A percentile compares a stretch with the other conserved stretches of the same genome.
Conservation (phyloP, 2,888 invertebrate genomes). For the Spodoptera littoralis region DNA sequence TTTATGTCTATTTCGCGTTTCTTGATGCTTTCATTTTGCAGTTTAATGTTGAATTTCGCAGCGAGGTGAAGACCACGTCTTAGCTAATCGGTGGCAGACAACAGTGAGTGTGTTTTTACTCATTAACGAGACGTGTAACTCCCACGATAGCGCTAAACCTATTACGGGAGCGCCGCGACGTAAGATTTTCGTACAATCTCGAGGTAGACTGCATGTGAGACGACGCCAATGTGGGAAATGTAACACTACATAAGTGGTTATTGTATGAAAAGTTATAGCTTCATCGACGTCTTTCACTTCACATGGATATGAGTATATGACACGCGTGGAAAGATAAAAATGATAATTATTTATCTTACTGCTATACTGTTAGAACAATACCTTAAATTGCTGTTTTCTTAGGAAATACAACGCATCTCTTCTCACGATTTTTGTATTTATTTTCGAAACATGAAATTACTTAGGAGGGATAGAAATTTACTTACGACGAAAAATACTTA, state of each 20-base stretch:
- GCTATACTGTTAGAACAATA: slow-evolving; percentile 26
- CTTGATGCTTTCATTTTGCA: neutral
- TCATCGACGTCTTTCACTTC: slow-evolving; percentile 39
- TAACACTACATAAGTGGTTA: slow-evolving; percentile 52
- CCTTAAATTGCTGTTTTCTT: slow-evolving; percentile 1
- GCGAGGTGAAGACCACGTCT: neutral
- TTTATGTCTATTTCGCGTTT: neutral
- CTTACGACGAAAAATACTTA: neutral
- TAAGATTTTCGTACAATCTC: slow-evolving; percentile 49
- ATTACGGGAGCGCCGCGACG: slow-evolving; percentile 38
- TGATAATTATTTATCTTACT: slow-evolving; percentile 33
- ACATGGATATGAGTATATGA: slow-evolving; percentile 18
- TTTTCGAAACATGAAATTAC: slow-evolving; percentile 1
- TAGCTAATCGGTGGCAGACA: slow-evolving; percentile 11
- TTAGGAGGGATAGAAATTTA: neutral
- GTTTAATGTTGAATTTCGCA: slow-evolving; percentile 12
- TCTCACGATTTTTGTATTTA: slow-evolving; percentile 3
- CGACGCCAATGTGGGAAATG: slow-evolving; percentile 53
- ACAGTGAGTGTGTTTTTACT: slow-evolving; percentile 18
- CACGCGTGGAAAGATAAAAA: slow-evolving; percentile 19
- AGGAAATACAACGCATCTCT: neutral
- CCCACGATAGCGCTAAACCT: slow-evolving; percentile 48
- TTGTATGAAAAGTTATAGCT: slow-evolving; percentile 44
- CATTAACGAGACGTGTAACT: slow-evolving; percentile 31
- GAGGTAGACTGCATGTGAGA: slow-evolving; percentile 34